Evolutionary conservation across 2,888 invertebrate genomes (phyloP).

Genomic region (Orchesellides sinensis): DNA sequence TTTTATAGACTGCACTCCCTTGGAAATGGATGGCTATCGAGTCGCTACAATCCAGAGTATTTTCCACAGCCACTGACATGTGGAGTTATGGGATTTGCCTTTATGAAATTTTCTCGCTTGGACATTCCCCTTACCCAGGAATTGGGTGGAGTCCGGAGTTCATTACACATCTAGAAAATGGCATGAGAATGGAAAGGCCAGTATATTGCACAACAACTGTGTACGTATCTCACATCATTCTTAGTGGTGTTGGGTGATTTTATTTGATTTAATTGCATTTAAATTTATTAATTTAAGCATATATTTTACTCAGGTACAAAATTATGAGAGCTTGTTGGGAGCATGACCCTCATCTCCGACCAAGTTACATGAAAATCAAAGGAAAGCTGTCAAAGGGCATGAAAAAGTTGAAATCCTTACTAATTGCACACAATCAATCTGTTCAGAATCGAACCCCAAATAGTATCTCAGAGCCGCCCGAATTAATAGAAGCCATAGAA

Average conservation of each 20-base stretch:
- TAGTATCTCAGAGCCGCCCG: no score
- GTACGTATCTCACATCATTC: conserved; percentile 24
- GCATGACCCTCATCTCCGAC: conserved; percentile 25
- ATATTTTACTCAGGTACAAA: conserved; percentile 45
- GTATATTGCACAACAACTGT: conserved; percentile 36
- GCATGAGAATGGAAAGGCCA: conserved; percentile 60
- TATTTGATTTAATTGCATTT: neutral
- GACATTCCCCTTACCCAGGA: conserved; percentile 59
- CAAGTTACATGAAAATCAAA: conserved; percentile 46
- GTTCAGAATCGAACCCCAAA: no score
- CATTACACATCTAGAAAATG: conserved; percentile 49
- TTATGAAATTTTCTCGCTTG: conserved; percentile 49
- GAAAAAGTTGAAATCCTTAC: no score
- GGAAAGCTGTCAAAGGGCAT: conserved; percentile 55
- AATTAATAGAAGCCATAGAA: no score
- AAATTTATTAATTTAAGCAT: neutral
- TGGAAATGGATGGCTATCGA: conserved; percentile 70
- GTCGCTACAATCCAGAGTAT: conserved; percentile 19
- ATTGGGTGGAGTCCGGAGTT: conserved; percentile 59
- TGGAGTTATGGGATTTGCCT: conserved; percentile 57
- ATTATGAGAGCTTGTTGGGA: conserved; percentile 59
- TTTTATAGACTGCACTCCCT: conserved; percentile 52
- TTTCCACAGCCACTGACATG: conserved; percentile 30
- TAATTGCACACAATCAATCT: no score
- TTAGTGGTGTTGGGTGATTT: no score